phyloP scores from a whole-genome alignment of 2,113 vertebrate genomes.

The Microcebus lehilahytsara region DNA sequence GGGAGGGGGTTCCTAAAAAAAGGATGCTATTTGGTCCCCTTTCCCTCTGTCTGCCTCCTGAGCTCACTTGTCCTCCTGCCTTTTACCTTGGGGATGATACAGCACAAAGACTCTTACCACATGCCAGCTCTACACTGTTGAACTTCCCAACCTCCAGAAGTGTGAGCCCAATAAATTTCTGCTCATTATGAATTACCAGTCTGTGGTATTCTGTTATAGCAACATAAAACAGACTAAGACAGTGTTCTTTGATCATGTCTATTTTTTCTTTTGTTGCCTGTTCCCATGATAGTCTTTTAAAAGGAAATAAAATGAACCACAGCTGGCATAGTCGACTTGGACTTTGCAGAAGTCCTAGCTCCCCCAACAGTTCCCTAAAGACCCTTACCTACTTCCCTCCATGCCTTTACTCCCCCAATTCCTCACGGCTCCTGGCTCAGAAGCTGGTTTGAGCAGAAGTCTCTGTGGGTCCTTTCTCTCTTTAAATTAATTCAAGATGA shows the following conservation, averaged over 20 bases:
- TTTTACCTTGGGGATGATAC: not conserved
- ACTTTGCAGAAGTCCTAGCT: not conserved
- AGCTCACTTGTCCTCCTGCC: not conserved
- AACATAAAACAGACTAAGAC: not conserved
- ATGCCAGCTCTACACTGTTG: not conserved
- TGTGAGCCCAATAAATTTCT: not conserved
- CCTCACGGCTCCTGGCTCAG: not conserved
- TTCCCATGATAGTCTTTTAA: not conserved
- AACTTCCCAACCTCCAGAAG: not conserved
- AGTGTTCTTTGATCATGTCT: not conserved
- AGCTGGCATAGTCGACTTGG: not conserved
- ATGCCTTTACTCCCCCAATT: not conserved
- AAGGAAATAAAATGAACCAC: slow-evolving; percentile 1
- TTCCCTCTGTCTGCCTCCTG: not conserved
- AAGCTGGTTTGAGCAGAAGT: slow-evolving; percentile 2
- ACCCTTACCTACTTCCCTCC: not conserved
- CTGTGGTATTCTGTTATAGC: not conserved
- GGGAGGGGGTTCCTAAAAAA: not conserved
- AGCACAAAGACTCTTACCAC: not conserved
- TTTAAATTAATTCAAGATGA: not conserved
- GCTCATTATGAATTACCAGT: not conserved
- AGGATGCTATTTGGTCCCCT: not conserved
- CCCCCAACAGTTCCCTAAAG: not conserved
- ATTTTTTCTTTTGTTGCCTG: not conserved
- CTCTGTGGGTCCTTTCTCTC: not conserved